Percentiles rank a stretch among this genome's conserved stretches.
phyloP scores from a whole-genome alignment of 2,113 vertebrate genomes.

The Furnarius figulus region DNA sequence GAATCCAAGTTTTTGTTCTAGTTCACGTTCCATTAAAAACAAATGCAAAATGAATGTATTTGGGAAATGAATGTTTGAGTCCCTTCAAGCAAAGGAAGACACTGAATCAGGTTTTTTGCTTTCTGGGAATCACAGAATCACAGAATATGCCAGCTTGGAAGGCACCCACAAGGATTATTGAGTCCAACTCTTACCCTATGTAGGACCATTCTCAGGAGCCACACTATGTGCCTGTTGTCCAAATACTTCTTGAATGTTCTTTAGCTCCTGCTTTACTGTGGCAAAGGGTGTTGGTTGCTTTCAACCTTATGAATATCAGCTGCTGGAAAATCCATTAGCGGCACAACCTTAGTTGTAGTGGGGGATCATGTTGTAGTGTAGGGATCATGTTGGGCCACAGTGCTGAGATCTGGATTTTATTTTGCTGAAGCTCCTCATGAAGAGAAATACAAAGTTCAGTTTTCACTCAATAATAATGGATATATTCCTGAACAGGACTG shows the following conservation, averaged over 20 bases:
- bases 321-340: background rate
- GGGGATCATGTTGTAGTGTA: background rate
- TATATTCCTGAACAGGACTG: background rate
- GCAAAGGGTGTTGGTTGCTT: background rate
- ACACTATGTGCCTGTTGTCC: background rate
- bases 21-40: background rate
- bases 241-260: background rate
- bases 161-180: background rate
- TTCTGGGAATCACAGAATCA: background rate
- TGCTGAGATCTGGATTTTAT: background rate
- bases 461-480: background rate
- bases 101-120: background rate
- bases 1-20: background rate
- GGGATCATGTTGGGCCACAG: background rate
- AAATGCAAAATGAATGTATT: background rate
- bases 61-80: background rate
- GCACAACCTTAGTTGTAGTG: background rate
- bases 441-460: background rate
- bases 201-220: background rate
- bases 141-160: background rate
- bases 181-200: background rate
- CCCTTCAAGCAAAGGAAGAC: background rate
- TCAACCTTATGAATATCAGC: background rate
- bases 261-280: background rate
- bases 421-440: background rate